Evolutionary conservation across 1,140 invertebrate species (phyloP).

Genomic region (Drosophila trapezifrons): DNA sequence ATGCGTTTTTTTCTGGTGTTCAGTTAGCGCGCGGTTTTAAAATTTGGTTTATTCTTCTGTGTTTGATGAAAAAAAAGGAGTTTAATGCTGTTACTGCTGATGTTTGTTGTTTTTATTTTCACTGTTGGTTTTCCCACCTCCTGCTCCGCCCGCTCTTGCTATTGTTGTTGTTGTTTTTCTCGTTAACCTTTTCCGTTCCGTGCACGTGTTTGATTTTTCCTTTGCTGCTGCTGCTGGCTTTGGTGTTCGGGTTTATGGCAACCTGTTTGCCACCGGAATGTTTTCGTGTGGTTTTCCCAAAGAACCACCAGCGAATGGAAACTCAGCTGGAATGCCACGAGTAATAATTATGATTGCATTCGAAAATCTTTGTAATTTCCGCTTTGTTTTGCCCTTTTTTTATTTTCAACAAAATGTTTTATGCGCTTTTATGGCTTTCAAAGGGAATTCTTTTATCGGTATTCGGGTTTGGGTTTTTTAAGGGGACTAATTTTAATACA

Average conservation of each 20-base stretch:
- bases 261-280: constrained; percentile 74
- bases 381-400: constrained; percentile 4
- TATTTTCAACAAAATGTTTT: constrained; percentile 9
- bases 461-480: constrained; percentile 5
- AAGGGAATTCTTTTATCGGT: constrained; percentile 21
- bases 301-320: constrained; percentile 30
- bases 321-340: constrained; percentile 41
- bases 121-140: constrained; percentile 7
- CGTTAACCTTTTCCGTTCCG: constrained; percentile 47
- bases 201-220: constrained; percentile 50
- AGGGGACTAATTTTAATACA: background rate
- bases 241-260: constrained; percentile 45
- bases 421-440: constrained; percentile 1
- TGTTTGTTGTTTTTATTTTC: constrained; percentile 33
- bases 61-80: constrained; percentile 23
- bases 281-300: constrained; percentile 53
- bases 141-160: background rate
- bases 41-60: constrained; percentile 48
- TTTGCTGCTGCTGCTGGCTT: constrained; percentile 14
- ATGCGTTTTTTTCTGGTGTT: constrained; percentile 39
- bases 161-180: constrained; percentile 23
- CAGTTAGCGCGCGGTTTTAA: constrained; percentile 56
- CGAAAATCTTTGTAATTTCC: constrained; percentile 39
- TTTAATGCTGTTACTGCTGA: constrained; percentile 38
- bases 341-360: constrained; percentile 51